Evolutionary conservation across 2,113 vertebrate species (phyloP), one percentile per base, ranked within the genome.

Genomic region (Xerus inauris): DNA sequence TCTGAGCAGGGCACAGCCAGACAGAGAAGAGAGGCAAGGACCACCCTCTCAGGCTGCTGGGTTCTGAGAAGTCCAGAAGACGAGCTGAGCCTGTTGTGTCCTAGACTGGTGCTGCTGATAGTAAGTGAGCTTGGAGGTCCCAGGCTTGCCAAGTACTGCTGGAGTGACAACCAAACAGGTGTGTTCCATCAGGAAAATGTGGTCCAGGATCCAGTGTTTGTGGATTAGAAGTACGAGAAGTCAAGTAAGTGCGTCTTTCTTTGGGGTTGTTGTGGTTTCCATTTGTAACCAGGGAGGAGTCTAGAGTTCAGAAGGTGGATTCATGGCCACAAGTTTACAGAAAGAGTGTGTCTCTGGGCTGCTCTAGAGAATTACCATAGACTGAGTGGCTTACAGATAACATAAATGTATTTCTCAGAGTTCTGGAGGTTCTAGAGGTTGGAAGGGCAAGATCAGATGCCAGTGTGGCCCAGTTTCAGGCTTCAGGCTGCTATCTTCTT

Each of bases 181-280:
- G 7, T 2, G 5, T 14, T 40, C 40, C 38, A 10, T 54, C 9
- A 32, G 26, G 47, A 14, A 26, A 42, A 19, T 2, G 16, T 0
- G 3, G 35, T 2, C 11, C 0, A 1, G 24, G 13, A 32, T 35
- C 17, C 30, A 30, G 47, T 3, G 20, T 62, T 80, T 30, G 16
- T 24, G 67, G 30, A 13, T 28, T 13, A 9, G 54, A 72, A 81
- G 59, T 71, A 5, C 1, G 8, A 19, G 79, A n/a, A 22, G 3
- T 69, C 30, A 64, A 42, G 19, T 0, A 42, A 42, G 69, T 35
- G 22, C 42, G n/a, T 79, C 28, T 62, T 77, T 75, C 35, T 71
- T 72, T n/a, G 19, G 22, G 22, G 57, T 24, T 35, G 17, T 51
- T 47, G 14, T 14, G 10, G 20, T 32, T 72, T 71, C 42, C 10